Evolutionary conservation across 2,888 invertebrate species (phyloP), one percentile per base, ranked within the genome.

Genomic region (Brachypterus glaber): DNA sequence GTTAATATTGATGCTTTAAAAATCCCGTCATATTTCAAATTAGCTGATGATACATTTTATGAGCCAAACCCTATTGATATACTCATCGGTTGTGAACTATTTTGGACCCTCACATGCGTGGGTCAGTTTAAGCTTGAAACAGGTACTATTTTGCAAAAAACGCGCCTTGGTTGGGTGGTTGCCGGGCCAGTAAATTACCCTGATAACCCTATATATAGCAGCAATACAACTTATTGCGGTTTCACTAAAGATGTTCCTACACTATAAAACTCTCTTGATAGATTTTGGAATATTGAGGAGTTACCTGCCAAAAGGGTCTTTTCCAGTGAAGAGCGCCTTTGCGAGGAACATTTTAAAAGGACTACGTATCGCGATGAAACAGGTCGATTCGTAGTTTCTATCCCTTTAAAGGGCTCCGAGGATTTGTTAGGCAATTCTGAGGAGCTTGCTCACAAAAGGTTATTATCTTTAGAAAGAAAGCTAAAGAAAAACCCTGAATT

Each of bases 221-320:
- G n/a, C n/a, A n/a, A n/a, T n/a, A n/a, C n/a, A n/a, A n/a, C n/a
- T n/a, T n/a, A n/a, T n/a, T n/a, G n/a, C n/a, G n/a, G n/a, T n/a
- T n/a, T n/a, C n/a, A n/a, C n/a, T n/a, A n/a, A n/a, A n/a, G n/a
- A n/a, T n/a, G n/a, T n/a, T n/a, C n/a, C n/a, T n/a, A n/a, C n/a
- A n/a, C n/a, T n/a, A n/a, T n/a, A n/a, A n/a, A n/a, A n/a, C n/a
- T n/a, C n/a, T 18, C n/a, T n/a, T n/a, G n/a, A n/a, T n/a, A n/a
- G n/a, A 31, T 52, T 50, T 34, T 49, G 46, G 50, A 33, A 34
- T 16, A 39, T 50, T 5, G 51, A 49, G 31, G 45, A 45, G 25
- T 4, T 37, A 2, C 30, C 27, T 24, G 12, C 33, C 18, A 24
- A 12, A 4, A 37, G 31, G 2, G 7, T 13, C 16, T 17, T 12